Conservation (phyloP, 2,113 vertebrate genomes). For the Bubo blakistoni region DNA sequence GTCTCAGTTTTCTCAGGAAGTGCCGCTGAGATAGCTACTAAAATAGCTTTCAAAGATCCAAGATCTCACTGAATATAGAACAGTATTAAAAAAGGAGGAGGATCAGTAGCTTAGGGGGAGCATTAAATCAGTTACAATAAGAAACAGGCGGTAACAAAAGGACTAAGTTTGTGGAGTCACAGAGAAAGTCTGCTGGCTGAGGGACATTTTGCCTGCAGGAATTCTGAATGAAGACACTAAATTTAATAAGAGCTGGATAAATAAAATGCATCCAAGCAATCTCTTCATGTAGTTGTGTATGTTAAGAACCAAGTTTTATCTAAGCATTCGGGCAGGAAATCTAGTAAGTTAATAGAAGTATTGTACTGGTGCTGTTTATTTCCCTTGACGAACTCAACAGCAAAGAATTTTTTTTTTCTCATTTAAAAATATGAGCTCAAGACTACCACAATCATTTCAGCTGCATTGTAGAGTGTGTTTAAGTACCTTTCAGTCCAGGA, state of each 20-base stretch:
- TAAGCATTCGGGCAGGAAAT: background rate
- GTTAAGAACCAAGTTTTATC: background rate
- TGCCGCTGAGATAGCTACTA: background rate
- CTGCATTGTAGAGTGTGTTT: background rate
- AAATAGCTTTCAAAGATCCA: background rate
- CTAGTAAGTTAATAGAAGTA: background rate
- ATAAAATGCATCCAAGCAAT: background rate
- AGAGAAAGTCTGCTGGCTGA: background rate
- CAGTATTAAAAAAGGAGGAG: background rate
- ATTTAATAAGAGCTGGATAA: background rate
- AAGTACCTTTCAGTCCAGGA: background rate
- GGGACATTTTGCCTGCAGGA: background rate
- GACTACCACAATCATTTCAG: background rate
- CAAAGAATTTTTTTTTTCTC: background rate
- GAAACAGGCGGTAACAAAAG: background rate
- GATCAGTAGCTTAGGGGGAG: background rate
- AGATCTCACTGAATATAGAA: background rate
- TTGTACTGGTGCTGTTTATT: background rate
- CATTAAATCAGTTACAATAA: background rate
- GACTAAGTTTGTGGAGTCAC: background rate
- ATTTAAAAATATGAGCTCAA: background rate
- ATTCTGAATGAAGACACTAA: background rate
- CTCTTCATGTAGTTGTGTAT: background rate
- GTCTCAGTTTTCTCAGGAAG: background rate
- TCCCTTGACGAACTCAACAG: background rate